phyloP scores from a whole-genome alignment of 2,113 vertebrate genomes.

The Echinops telfairi region DNA sequence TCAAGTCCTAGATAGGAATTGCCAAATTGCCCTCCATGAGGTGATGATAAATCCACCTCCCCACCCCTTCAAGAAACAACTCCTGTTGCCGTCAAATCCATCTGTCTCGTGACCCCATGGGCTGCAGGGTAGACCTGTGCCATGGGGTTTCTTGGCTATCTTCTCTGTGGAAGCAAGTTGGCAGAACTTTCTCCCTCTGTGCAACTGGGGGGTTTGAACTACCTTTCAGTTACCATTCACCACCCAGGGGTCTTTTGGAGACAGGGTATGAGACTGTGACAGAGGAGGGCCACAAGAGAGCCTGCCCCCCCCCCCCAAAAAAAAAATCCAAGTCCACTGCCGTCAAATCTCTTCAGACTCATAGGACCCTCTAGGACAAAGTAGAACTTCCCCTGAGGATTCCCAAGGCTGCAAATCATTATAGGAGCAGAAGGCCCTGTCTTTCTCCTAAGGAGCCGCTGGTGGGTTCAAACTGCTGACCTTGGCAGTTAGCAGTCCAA shows the following conservation, averaged over 20 bases:
- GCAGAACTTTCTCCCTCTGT: neutral
- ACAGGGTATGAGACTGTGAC: neutral
- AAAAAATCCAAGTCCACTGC: too few species aligned
- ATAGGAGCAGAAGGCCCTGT: too few species aligned
- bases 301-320: too few species aligned
- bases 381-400: too few species aligned
- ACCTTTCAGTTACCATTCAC: neutral
- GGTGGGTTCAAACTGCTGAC: too few species aligned
- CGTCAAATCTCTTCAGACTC: too few species aligned
- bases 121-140: neutral
- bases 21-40: neutral
- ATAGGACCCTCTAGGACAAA: too few species aligned
- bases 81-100: neutral
- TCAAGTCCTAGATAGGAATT: neutral
- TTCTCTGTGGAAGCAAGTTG: neutral
- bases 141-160: neutral
- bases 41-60: neutral
- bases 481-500: too few species aligned
- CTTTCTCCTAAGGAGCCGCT: too few species aligned
- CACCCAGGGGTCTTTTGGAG: neutral
- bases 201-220: too few species aligned
- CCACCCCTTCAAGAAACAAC: neutral
- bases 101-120: neutral
- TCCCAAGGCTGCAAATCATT: too few species aligned
- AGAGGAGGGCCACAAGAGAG: neutral